These are phyloP conservation scores for Drosophila mauritiana DNA, from an alignment of 1,140 invertebrate genomes.

Conservation along the genomic window DNA sequence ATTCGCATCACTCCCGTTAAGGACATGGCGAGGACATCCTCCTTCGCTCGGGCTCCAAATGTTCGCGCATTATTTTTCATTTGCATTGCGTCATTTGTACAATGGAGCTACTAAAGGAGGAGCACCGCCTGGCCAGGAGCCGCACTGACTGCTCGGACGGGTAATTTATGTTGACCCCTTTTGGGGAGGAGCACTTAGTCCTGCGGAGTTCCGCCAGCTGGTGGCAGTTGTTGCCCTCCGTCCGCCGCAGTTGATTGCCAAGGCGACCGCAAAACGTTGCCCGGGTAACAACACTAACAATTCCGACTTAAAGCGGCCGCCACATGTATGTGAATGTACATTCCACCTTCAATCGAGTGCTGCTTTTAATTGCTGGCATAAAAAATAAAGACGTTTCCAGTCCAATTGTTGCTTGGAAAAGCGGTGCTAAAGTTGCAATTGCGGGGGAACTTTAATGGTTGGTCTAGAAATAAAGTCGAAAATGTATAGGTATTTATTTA, in stretches of 20 bases:
- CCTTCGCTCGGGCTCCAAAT: slow-evolving; percentile 30
- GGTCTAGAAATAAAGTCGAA: neutral
- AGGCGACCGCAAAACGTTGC: slow-evolving; percentile 65
- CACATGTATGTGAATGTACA: slow-evolving; percentile 5
- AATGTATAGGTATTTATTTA: too few species aligned
- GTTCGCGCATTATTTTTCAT: slow-evolving; percentile 59
- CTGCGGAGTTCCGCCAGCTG: slow-evolving; percentile 17
- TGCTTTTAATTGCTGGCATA: slow-evolving; percentile 67
- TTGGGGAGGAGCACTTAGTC: slow-evolving; percentile 19
- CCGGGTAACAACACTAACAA: slow-evolving; percentile 45
- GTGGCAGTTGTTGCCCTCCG: slow-evolving; percentile 8
- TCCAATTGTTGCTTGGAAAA: slow-evolving; percentile 36
- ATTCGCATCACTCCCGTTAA: slow-evolving; percentile 10
- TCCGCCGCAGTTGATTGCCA: slow-evolving; percentile 66
- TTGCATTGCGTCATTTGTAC: slow-evolving; percentile 74
- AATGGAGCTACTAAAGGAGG: neutral
- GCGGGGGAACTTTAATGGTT: neutral
- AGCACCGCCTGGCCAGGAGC: slow-evolving; percentile 1
- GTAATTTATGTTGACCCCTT: slow-evolving; percentile 65
- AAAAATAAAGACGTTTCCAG: slow-evolving; percentile 24
- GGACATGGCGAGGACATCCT: neutral
- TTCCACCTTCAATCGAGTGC: slow-evolving; percentile 45
- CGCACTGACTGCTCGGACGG: slow-evolving; percentile 54
- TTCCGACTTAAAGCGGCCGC: slow-evolving; percentile 46
- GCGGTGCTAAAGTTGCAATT: neutral